Base-by-base conservation (phyloP, 2,888 invertebrate genomes). In the Hedychridium roseum region DNA sequence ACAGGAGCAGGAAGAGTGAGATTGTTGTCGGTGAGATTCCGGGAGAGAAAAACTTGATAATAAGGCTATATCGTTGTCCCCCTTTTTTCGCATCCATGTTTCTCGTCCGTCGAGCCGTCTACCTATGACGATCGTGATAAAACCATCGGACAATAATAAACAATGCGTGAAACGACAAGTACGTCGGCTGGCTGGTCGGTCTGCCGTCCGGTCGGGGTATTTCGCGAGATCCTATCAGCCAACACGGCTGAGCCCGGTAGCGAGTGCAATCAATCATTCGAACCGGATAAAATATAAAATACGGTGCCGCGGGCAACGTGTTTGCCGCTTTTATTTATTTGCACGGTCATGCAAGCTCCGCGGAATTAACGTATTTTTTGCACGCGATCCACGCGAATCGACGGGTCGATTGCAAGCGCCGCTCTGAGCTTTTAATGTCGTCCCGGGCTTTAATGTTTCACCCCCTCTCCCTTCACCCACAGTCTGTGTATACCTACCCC, bases 131-230 rank as follows among this genome's bases (percentile, higher is more conserved):
- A 72, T 72, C 73, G 59, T 59, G 75, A 74, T 75, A 75, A 72
- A 73, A 62, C 50, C 70, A 64, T 68, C 68, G 70, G 71, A 69
- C 69, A 74, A 76, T 75, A 75, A 76, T 76, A 76, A 76, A 76
- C 76, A 76, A 76, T 74, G 74, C 76, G 75, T 71, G 70, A 74
- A 76, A 76, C 74, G 75, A 75, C 74, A 73, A 74, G 73, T 72
- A 73, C 50, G 49, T 49, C 48, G 53, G 35, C 20, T 50, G 37
- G 26, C 44, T 45, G 48, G n/a, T 14, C 7, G 4, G 3, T 4
- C 9, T 63, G 53, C 44, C 37, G 56, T 43, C 38, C 52, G n/a
- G 57, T 61, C 59, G 59, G 67, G 69, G 65, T 70, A 70, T 74
- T 74, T 74, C 64, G 72, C 74, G 70, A 69, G 76, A 74, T 75